Evolutionary conservation across 1,140 invertebrate species (phyloP).

Genomic region (Ectropis grisescens): DNA sequence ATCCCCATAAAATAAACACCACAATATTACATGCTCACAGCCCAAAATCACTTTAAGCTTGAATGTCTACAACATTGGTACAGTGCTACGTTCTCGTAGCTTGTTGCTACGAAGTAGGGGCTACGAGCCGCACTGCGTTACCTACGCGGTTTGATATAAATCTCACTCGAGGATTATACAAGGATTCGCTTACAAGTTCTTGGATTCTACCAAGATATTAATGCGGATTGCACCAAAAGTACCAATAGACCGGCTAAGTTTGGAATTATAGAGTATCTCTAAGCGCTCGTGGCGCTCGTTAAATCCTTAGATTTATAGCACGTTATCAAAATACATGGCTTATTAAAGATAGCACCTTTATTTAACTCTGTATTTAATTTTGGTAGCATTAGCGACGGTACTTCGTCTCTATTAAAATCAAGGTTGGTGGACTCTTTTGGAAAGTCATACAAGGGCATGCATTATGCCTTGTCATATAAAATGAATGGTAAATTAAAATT

Average conservation of each 20-base stretch:
- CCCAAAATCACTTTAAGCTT: slow-evolving; percentile 14
- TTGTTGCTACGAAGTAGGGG: slow-evolving; percentile 10
- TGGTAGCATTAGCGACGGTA: too few species aligned
- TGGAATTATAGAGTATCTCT: slow-evolving; percentile 10
- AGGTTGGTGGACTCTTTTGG: too few species aligned
- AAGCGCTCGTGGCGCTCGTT: too few species aligned
- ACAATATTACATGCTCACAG: slow-evolving; percentile 1
- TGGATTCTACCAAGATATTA: slow-evolving; percentile 32
- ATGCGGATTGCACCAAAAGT: slow-evolving; percentile 20
- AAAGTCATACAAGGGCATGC: too few species aligned
- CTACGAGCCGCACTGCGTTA: slow-evolving; percentile 39
- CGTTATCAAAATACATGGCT: too few species aligned
- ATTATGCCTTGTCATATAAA: too few species aligned
- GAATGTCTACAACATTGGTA: slow-evolving; percentile 13
- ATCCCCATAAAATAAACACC: neutral
- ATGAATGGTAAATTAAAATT: too few species aligned
- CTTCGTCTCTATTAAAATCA: too few species aligned
- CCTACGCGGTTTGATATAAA: slow-evolving; percentile 36
- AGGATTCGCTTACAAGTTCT: slow-evolving; percentile 34
- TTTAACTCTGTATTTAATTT: too few species aligned
- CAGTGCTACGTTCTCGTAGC: slow-evolving; percentile 18
- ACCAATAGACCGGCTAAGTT: slow-evolving; percentile 10
- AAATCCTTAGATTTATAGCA: too few species aligned
- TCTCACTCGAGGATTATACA: slow-evolving; percentile 35
- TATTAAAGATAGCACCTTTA: too few species aligned